Base-by-base conservation (phyloP, 2,113 vertebrate species). In the Rhinolophus sinicus region DNA sequence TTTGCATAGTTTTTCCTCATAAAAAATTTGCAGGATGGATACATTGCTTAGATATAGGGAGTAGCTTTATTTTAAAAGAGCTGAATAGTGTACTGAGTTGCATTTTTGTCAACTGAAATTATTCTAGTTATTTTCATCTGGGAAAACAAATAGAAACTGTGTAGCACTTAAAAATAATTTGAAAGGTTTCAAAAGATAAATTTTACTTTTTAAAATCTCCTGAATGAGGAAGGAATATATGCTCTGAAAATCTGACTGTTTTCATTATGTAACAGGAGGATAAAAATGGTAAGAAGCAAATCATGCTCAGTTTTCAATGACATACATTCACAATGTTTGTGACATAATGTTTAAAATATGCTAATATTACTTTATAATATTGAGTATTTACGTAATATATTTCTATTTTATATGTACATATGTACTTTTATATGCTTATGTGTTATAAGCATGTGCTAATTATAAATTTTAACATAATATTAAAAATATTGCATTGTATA, bases 211-310 rank as follows among this genome's bases (percentile, higher is more conserved):
- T 4, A 52, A 82, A 97, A 78, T 75, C 90, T 64, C 13, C 50
- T 67, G 54, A 70, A 44, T 89, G 88, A 76, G 10, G 30, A 93
- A 91, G 58, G 14, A 93, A 80, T 90, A 58, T 50, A 60, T 84
- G 44, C 12, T 4, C n/a, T 87, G 16, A 14, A 86, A 86, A 77
- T 86, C 35, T 93, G 82, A 65, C 70, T 84, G 50, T 15, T 93
- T 91, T 94, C 60, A 85, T 91, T 97, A 88, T 70, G 18, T 60
- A 86, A 83, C 30, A 94, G 28, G 28, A 92, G 6, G 24, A 75
- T 94, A 87, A 73, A 96, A 96, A 88, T 84, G 10, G 16, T 77
- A 73, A 83, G 65, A 94, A 87, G 54, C 26, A 90, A 90, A 88
- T 81, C 16, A 30, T 72, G 18, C 40, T 94, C 4, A 24, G 30